Base-by-base conservation (phyloP, 2,797 vertebrate genomes). In the Acridotheres tristis region DNA sequence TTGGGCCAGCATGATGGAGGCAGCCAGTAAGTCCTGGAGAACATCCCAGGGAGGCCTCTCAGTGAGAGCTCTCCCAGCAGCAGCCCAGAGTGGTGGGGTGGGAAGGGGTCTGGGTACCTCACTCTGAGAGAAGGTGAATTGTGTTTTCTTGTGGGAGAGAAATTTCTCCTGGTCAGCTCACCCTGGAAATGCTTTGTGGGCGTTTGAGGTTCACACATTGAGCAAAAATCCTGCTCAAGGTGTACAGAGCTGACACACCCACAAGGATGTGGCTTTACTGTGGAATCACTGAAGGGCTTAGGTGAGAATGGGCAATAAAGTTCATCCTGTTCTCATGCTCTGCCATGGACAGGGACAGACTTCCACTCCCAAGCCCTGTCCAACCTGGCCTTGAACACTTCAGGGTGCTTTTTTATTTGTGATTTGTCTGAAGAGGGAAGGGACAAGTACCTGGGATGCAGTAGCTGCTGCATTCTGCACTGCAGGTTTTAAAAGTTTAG, bases 1-100 rank as follows among this genome's bases (percentile, higher is more conserved):
- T 91, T 99, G 99, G 99, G 99, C 99, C 92, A 99, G 99, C 97
- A 99, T 99, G 99, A 99, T 99, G 99, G 99, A 99, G 94, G 98
- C 99, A 6, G 98, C 99, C 98, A 99, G 99, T 99, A 97, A 98
- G 98, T 94, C 13, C 80, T 6, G 17, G 12, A 15, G 65, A 38
- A 26, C 0, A 0, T 32, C n/a, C 13, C 47, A 19, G 3, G 1
- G 34, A 26, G 34, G 7, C 10, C 6, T 38, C 13, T 5, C 30
- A 55, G 54, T 21, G 53, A 18, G 13, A 2, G 1, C 18, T 30
- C n/a, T 36, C 8, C n/a, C 16, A 16, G 42, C 2, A 4, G 65
- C 1, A 30, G 36, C 27, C 63, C n/a, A 10, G 62, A 55, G 53
- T 11, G 61, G 2, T 68, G 76, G 68, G 71, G 54, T 48, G 32